Base-by-base conservation (phyloP, 2,797 vertebrate species). In the Acanthurus tractus region DNA sequence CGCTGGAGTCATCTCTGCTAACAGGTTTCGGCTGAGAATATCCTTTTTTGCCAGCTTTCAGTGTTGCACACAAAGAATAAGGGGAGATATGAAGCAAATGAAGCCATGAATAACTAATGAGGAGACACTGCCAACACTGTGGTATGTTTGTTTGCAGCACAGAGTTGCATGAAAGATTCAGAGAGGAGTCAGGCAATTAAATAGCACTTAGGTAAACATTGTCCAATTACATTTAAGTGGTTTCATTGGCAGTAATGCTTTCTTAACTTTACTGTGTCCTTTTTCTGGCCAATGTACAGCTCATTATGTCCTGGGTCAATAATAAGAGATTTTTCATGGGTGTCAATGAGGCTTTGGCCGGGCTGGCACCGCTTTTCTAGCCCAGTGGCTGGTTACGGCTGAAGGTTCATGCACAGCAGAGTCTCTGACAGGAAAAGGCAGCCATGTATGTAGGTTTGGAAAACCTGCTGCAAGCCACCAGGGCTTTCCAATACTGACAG, bases 401-500 rank as follows among this genome's bases (percentile, higher is more conserved):
- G 79, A 86, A 75, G 70, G 86, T 90, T 93, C 87, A 87, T 90
- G 85, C 94, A 89, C 87, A 82, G 89, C 81, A 70, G 81, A 87
- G 79, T 85, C 86, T 86, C 89, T 87, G 93, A 94, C 89, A 89
- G 84, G 76, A 79, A 90, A 82, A 88, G 78, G 88, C 88, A 91
- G 89, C 77, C 89, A 86, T 89, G 89, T 85, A 87, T 86, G 76
- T 77, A 89, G 89, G 76, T 87, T 87, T 83, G 81, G 75, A 86
- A 88, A 89, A 84, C 77, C 80, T 79, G 80, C 87, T 79, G 81
- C 79, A 94, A 91, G 79, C 84, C 92, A 91, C 90, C 75, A 55
- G 84, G 84, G 89, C 88, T 91, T 94, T 91, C 88, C 91, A 90
- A 76, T 61, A 76, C 84, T 91, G 93, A 93, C 92, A 95, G 92